Evolutionary conservation across 64 coral and sea anemone genomes (phyloP).

Genomic region (Dendrophyllia cribrosa): DNA sequence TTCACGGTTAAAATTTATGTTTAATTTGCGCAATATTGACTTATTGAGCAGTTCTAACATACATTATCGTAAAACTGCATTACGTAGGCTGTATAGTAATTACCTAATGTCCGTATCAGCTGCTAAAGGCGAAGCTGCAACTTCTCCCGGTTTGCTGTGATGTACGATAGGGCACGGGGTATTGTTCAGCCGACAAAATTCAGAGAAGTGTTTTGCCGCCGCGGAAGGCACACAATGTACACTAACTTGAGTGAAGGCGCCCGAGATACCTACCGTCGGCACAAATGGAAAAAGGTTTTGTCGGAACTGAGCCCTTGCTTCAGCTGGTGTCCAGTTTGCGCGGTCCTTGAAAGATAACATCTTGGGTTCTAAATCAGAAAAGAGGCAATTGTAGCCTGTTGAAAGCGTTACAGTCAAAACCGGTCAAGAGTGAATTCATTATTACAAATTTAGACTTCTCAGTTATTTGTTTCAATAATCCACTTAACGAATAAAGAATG

Average conservation of each 20-base stretch:
- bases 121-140: conserved; percentile 28
- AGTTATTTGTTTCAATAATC: too few relatives aligned
- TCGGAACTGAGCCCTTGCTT: conserved; percentile 39
- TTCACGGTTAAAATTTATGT: too few relatives aligned
- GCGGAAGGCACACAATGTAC: conserved; percentile 35
- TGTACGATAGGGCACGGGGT: conserved; percentile 32
- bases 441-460: too few relatives aligned
- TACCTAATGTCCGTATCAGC: conserved; percentile 53
- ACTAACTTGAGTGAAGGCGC: conserved; percentile 38
- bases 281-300: background rate
- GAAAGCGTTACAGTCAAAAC: too few relatives aligned
- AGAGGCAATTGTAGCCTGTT: background rate
- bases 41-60: too few relatives aligned
- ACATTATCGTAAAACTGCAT: too few relatives aligned
- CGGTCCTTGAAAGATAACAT: conserved; percentile 18
- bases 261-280: background rate
- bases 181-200: conserved; percentile 56
- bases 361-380: background rate
- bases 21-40: too few relatives aligned
- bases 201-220: conserved; percentile 34
- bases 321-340: conserved; percentile 27
- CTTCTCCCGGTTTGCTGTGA: conserved; percentile 30
- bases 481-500: too few relatives aligned
- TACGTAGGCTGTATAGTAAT: background rate
- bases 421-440: too few relatives aligned